Base-by-base conservation (phyloP, 2,797 vertebrate species). In the Phrynocephalus forsythii region DNA sequence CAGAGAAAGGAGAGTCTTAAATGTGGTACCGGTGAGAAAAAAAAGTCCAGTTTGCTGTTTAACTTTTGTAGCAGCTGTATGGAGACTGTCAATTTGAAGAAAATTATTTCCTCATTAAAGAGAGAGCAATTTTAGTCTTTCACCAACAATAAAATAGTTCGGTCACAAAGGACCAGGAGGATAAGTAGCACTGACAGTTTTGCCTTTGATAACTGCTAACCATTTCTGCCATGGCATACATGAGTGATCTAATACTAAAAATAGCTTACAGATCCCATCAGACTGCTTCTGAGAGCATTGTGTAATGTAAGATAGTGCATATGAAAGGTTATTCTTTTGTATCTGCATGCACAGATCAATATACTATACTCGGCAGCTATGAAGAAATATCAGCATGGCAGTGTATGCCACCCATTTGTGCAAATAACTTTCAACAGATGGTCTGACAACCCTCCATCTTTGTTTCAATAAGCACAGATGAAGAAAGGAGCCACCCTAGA, bases 61-160 rank as follows among this genome's bases (percentile, higher is more conserved):
- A 60, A 90, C 72, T 90, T 88, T 90, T 88, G 44, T 86, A 15
- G 48, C 24, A 86, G 24, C 0, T 0, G 22, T 44, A 83, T 93
- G 92, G 52, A 44, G 33, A 79, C 81, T 88, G 60, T 79, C 66
- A 89, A 0, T 89, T 92, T 87, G 16, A 10, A 93, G n/a, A 63
- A 92, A 94, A 92, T 81, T 0, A 87, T 91, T 95, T 94, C 89
- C 79, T 89, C 80, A 83, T 90, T 91, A 92, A 92, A 88, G 5
- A 78, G 69, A 80, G n/a, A 76, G 13, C 13, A 86, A 80, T 82
- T 94, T 91, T 83, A 93, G 63, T 73, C 88, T 90, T 88, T 89
- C 63, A 84, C 83, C 86, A 93, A 89, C 18, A 88, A 3, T 84
- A 79, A 89, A 82, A 88, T 81, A 85, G 48, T 83, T 93, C 13